Evolutionary conservation across 1,140 invertebrate species (phyloP).

Genomic region (Pectinophora gossypiella): DNA sequence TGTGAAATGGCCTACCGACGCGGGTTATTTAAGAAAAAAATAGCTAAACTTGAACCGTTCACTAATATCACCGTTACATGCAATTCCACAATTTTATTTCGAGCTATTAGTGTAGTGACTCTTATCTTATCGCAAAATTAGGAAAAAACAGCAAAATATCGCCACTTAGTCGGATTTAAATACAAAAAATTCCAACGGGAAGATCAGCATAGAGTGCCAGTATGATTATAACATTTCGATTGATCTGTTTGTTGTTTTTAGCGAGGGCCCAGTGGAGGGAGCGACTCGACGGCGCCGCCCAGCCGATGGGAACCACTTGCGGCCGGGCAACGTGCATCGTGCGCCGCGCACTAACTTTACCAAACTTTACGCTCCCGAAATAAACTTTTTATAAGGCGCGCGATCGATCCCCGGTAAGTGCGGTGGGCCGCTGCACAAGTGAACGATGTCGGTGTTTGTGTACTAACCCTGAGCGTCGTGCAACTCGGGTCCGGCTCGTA

Average conservation of each 20-base stretch:
- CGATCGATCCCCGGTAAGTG: slow-evolving; percentile 41
- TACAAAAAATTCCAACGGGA: not conserved
- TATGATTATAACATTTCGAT: slow-evolving; percentile 59
- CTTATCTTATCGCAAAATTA: slow-evolving; percentile 63
- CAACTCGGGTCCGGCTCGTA: slow-evolving; percentile 62
- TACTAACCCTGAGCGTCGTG: slow-evolving; percentile 69
- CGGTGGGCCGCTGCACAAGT: slow-evolving; percentile 1
- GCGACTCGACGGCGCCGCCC: slow-evolving; percentile 65
- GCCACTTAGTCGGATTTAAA: slow-evolving; percentile 2
- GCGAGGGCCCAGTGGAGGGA: slow-evolving; percentile 57
- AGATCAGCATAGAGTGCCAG: slow-evolving; percentile 29
- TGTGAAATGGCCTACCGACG: slow-evolving; percentile 37
- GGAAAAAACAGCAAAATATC: slow-evolving; percentile 56
- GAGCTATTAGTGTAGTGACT: slow-evolving; percentile 53
- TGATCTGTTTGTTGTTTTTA: slow-evolving; percentile 74
- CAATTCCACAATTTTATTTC: slow-evolving; percentile 71
- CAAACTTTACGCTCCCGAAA: slow-evolving; percentile 65
- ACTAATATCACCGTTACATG: slow-evolving; percentile 68
- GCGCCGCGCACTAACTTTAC: slow-evolving; percentile 59
- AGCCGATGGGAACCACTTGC: slow-evolving; percentile 64
- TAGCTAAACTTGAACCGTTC: slow-evolving; percentile 53
- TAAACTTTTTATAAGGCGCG: slow-evolving; percentile 62
- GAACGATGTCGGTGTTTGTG: slow-evolving; percentile 9
- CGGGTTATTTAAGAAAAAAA: slow-evolving; percentile 50
- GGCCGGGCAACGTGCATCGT: slow-evolving; percentile 65